Percentiles rank a stretch among this genome's conserved stretches.
Evolutionary conservation across 2,797 vertebrate genomes (phyloP).

Genomic region (Picus viridis): DNA sequence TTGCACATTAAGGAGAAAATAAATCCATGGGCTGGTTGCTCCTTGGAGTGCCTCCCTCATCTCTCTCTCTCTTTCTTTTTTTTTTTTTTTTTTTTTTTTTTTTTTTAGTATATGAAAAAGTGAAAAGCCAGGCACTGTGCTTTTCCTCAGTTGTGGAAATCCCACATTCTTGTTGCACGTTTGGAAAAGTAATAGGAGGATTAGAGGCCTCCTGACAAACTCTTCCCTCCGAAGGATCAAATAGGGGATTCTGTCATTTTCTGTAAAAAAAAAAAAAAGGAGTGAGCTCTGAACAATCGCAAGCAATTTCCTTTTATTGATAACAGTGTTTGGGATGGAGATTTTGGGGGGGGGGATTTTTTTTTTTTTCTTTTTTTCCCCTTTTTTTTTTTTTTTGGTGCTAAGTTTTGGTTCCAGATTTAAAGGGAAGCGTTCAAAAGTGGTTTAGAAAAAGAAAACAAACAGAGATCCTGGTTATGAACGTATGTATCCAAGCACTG

Average conservation of each 20-base stretch:
- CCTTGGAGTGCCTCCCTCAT: accelerated
- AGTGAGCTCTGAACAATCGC: not conserved
- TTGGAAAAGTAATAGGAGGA: slow-evolving; percentile 60
- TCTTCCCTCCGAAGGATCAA: slow-evolving; percentile 40
- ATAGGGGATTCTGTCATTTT: slow-evolving; percentile 56
- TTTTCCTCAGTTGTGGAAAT: slow-evolving; percentile 32
- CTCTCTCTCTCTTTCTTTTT: accelerated
- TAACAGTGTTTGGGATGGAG: not conserved
- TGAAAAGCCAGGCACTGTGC: not conserved
- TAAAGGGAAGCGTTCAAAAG: slow-evolving; percentile 49
- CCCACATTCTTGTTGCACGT: slow-evolving; percentile 31
- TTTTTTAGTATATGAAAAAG: not conserved
- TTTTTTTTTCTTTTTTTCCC: accelerated
- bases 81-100: not conserved
- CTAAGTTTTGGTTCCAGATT: slow-evolving; percentile 38
- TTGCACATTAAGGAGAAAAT: not conserved
- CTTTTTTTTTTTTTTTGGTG: accelerated
- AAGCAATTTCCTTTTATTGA: slow-evolving; percentile 51
- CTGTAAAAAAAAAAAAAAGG: not conserved
- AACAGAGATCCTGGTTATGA: slow-evolving; percentile 28
- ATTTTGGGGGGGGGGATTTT: no score
- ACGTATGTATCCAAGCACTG: slow-evolving; percentile 29
- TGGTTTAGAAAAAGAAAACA: slow-evolving; percentile 58
- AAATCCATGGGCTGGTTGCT: not conserved
- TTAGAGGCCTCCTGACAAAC: slow-evolving; percentile 69